Base-by-base conservation (phyloP, 2,888 invertebrate species). In the Trypoxylon attenuatum region DNA sequence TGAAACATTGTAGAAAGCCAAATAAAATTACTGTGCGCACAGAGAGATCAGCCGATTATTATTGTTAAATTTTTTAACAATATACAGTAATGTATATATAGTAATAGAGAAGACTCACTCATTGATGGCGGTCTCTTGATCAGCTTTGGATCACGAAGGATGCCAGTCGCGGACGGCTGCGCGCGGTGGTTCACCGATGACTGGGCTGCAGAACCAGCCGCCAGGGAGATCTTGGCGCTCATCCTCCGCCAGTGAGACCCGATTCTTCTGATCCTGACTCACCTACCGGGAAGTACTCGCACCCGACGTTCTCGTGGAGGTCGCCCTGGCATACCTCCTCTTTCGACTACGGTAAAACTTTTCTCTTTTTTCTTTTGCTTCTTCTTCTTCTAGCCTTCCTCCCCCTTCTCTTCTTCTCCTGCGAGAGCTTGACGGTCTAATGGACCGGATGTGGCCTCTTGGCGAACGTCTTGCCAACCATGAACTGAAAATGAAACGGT, bases 141-240 rank as follows among this genome's bases (percentile, higher is more conserved):
- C 21, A 69, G 58, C 57, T 56, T 58, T 16, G 75, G 66, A 29
- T 72, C 69, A 50, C 52, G 68, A 47, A 62, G 73, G 49, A 72
- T 52, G 38, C 66, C 64, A 47, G 73, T 56, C 47, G 70, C 54
- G 53, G 69, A 59, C 69, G 69, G 29, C 64, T 73, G 70, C 41
- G 51, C 64, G 46, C 76, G 72, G 69, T 77, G 82, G 81, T 73
- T 82, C 70, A 73, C 76, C 50, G 82, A 62, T 73, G 82, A 82
- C 82, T 82, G 82, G 38, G 77, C 72, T 66, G 75, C 39, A 13
- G 62, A 61, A 22, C 61, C 72, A 55, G 72, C 69, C 16, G 67
- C 76, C 43, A 76, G 73, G 62, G 82, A 82, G 81, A 82, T 81
- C 80, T 81, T 80, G 33, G 81, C 78, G 61, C 83, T 83, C 82